Conservation (phyloP, 2,888 invertebrate species). For the Volucella zonaria region DNA sequence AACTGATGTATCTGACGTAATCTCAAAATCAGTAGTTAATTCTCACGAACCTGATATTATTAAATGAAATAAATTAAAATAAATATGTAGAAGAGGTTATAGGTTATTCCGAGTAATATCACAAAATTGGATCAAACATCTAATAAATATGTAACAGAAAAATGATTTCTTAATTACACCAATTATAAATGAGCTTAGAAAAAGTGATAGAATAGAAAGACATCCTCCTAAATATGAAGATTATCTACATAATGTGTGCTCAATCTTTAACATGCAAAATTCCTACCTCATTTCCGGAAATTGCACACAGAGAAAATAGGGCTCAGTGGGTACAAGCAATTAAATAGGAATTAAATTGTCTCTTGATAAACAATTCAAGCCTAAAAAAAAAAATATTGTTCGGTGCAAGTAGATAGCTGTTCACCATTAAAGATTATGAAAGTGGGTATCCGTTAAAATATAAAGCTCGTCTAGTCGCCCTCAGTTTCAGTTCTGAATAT, state of each 20-base stretch:
- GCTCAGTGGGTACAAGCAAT: no score
- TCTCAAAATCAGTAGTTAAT: no score
- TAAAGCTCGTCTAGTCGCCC: conserved; percentile 66
- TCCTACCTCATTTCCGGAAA: no score
- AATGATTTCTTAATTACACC: not conserved
- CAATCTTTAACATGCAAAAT: not conserved
- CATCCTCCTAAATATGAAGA: conserved; percentile 14
- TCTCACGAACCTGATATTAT: no score
- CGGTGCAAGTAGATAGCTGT: conserved; percentile 69
- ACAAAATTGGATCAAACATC: no score
- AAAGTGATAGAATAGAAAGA: no score
- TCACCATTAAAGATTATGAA: conserved; percentile 69
- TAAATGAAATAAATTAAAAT: no score
- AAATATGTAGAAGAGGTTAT: conserved; percentile 74
- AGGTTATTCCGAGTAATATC: conserved; percentile 20
- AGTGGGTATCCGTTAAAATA: conserved; percentile 53
- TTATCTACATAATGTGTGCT: conserved; percentile 11
- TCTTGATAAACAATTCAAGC: no score
- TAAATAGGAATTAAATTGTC: no score
- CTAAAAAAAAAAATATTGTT: no score
- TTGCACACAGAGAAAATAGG: no score
- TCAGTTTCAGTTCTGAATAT: conserved; percentile 58
- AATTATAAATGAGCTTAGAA: conserved; percentile 20
- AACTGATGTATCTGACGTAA: conserved; percentile 31
- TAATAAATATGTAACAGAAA: no score